These are phyloP conservation scores for Dryadula phaetusa DNA, from an alignment of 2,888 invertebrate genomes.

Conservation along the genomic window DNA sequence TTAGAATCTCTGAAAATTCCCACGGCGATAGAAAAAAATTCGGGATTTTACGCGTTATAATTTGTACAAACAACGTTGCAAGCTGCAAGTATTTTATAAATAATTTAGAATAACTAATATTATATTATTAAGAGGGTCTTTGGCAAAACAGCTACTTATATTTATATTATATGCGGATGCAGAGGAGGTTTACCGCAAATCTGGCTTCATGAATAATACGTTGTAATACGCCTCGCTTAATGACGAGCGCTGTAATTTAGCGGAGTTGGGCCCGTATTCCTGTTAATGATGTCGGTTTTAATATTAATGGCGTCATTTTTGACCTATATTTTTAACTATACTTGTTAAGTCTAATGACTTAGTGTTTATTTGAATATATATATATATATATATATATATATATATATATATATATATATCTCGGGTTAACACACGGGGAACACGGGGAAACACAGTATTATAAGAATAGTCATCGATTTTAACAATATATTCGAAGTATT, in stretches of 20 bases:
- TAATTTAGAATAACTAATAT: no score
- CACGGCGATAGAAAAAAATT: no score
- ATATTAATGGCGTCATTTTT: slow-evolving; percentile 2
- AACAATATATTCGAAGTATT: no score
- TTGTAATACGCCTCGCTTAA: slow-evolving; percentile 60
- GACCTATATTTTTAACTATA: neutral
- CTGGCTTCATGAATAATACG: slow-evolving; percentile 59
- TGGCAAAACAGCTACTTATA: neutral
- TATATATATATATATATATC: neutral
- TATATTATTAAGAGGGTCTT: neutral
- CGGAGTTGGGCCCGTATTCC: slow-evolving; percentile 37
- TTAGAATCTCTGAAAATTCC: no score
- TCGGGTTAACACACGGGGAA: no score
- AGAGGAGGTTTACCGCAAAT: slow-evolving; percentile 33
- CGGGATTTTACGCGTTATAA: no score
- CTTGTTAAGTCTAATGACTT: neutral
- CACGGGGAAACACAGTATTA: no score
- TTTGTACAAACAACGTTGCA: no score
- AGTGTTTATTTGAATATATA: neutral
- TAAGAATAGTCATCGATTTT: no score
- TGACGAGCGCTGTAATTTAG: slow-evolving; percentile 58
- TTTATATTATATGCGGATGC: slow-evolving; percentile 12
- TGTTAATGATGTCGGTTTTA: slow-evolving; percentile 12
- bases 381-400: neutral
- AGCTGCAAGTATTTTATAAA: no score